Base-by-base conservation (phyloP, 2,113 vertebrate species). In the Struthio camelus region DNA sequence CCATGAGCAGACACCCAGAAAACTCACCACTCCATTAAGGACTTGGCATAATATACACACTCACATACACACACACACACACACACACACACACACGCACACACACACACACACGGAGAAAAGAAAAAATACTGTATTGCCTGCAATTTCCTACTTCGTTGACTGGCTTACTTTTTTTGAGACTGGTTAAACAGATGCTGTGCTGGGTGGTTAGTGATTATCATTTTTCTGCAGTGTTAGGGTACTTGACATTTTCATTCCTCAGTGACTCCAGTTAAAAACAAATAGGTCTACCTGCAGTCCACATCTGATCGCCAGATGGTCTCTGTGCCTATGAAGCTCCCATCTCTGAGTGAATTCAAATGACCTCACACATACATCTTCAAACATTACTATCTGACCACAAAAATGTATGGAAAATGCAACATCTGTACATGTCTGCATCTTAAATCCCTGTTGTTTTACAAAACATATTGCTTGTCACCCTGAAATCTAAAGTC, bases 271-370 rank as follows among this genome's bases (percentile, higher is more conserved):
- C 81, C 80, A 80, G 83, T 80, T 80, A 93, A 90, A 89, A 94
- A 95, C 59, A 92, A 97, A 95, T 94, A 78, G 32, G 50, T 94
- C 96, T 98, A 98, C 97, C 97, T 98, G 97, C 79, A 89, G 77
- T 91, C 80, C 91, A 97, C 97, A 98, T 97, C 94, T 98, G 98
- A 98, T 78, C 5, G 40, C 97, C 97, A 97, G 97, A 97, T 98
- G 97, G 89, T 96, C 85, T 95, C 70, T 80, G 79, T 90, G 90
- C 87, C 61, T 94, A 89, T 62, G 96, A 73, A 87, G 42, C 82
- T 92, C 91, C 90, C 89, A 87, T 96, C 96, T 89, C 85, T 46
- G 80, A 96, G 88, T 96, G 93, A 92, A 96, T 96, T 97, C 91
- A 90, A 97, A 89, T 98, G 96, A 98, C 97, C 97, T 97, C 98